Evolutionary conservation across 2,888 invertebrate genomes (phyloP).

Genomic region (Boloria euphrosyne): DNA sequence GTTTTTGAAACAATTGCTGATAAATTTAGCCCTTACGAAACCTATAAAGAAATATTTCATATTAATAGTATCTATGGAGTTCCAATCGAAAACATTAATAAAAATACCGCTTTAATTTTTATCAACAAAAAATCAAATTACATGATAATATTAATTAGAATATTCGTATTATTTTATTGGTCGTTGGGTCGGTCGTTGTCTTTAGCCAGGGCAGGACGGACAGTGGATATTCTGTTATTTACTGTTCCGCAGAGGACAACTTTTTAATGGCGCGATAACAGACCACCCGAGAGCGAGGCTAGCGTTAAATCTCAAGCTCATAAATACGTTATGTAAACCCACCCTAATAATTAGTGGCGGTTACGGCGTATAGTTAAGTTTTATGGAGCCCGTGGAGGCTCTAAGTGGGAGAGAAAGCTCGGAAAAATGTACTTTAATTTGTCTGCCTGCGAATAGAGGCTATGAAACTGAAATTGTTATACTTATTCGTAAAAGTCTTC

Average conservation of each 20-base stretch:
- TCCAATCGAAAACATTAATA: no score
- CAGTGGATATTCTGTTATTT: conserved; percentile 74
- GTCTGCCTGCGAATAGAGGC: conserved; percentile 65
- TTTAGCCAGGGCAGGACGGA: conserved; percentile 47
- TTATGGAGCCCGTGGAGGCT: conserved; percentile 69
- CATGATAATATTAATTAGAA: conserved; percentile 35
- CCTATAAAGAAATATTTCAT: no score
- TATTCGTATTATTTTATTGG: conserved; percentile 30
- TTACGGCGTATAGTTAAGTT: conserved; percentile 79
- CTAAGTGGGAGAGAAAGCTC: conserved; percentile 62
- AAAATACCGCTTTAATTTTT: no score
- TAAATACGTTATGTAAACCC: conserved; percentile 82
- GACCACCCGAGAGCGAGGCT: conserved; percentile 75
- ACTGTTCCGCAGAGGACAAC: conserved; percentile 77
- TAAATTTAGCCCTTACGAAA: no score
- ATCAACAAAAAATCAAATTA: background rate
- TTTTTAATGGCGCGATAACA: conserved; percentile 81
- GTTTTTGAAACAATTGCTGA: no score
- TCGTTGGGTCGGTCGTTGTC: conserved; percentile 31
- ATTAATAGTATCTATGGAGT: no score
- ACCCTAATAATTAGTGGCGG: conserved; percentile 81
- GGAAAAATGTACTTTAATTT: conserved; percentile 79
- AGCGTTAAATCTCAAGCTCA: conserved; percentile 79
- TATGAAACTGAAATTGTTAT: conserved; percentile 76
- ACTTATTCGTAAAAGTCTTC: conserved; percentile 68